A percentile compares a stretch with the other conserved stretches of the same genome.
Conservation (phyloP, 2,797 vertebrate species). For the Neostethus bicornis region DNA sequence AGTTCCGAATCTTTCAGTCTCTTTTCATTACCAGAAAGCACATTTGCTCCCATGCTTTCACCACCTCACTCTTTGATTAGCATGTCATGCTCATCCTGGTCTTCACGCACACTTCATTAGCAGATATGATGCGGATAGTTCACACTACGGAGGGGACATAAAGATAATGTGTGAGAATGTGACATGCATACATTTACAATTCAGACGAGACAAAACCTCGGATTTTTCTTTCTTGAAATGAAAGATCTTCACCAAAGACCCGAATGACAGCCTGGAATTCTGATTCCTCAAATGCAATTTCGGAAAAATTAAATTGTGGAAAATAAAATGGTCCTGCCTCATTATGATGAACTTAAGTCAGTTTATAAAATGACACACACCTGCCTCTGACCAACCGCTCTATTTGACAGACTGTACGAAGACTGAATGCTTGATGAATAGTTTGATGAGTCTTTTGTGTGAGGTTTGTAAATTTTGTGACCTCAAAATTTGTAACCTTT, state of each 20-base stretch:
- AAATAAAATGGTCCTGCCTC: too few relatives aligned
- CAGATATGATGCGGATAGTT: constrained; percentile 40
- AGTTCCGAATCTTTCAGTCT: constrained; percentile 35
- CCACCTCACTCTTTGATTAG: constrained; percentile 36
- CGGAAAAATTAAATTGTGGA: too few relatives aligned
- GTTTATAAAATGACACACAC: too few relatives aligned
- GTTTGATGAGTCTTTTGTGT: too few relatives aligned
- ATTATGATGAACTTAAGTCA: too few relatives aligned
- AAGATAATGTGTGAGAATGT: constrained; percentile 10
- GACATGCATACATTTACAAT: constrained; percentile 1
- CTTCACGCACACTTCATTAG: constrained; percentile 48
- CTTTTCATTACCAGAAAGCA: constrained; percentile 49
- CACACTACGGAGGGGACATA: neutral
- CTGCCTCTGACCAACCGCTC: too few relatives aligned
- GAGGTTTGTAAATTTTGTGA: too few relatives aligned
- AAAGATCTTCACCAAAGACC: constrained; percentile 43
- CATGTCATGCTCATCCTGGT: constrained; percentile 19
- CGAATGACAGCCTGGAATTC: constrained; percentile 38
- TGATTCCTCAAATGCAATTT: constrained; percentile 31
- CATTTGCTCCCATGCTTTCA: constrained; percentile 25
- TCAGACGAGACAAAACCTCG: constrained; percentile 10
- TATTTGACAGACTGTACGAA: too few relatives aligned
- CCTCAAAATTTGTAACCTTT: too few relatives aligned
- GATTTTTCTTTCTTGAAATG: constrained; percentile 37
- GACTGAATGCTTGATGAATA: too few relatives aligned